A percentile compares a stretch with the other conserved stretches of the same genome.
phyloP scores from a whole-genome alignment of 2,797 vertebrate species.

The Anguilla anguilla region DNA sequence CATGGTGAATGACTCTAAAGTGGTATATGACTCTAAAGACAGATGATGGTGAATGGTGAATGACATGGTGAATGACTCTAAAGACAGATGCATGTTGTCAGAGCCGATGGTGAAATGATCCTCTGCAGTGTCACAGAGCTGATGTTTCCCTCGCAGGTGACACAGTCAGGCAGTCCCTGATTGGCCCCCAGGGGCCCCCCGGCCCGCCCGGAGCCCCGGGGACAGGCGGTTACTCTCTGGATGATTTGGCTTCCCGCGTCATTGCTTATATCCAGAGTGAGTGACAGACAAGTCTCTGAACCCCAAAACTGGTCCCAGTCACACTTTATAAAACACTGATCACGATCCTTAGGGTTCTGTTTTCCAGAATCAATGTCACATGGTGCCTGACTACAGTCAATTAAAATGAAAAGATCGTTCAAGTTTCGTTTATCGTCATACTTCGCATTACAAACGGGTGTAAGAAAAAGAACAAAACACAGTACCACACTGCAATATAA shows the following conservation, averaged over 20 bases:
- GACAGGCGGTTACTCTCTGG: slow-evolving; percentile 73
- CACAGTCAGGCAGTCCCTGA: slow-evolving; percentile 72
- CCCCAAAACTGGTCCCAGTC: not conserved
- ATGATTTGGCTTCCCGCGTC: slow-evolving; percentile 80
- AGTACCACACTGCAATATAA: too few species aligned
- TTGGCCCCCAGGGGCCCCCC: slow-evolving; percentile 73
- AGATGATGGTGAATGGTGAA: not conserved
- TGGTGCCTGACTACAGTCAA: too few species aligned
- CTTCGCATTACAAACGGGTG: too few species aligned
- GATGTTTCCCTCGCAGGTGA: slow-evolving; percentile 72
- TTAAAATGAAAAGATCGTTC: too few species aligned
- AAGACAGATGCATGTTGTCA: not conserved
- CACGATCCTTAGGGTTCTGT: too few species aligned
- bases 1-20: not conserved
- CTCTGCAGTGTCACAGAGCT: not conserved
- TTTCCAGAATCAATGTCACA: too few species aligned
- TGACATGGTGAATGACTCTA: not conserved
- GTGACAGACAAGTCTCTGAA: slow-evolving; percentile 36
- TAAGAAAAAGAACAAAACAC: too few species aligned
- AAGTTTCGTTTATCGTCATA: too few species aligned
- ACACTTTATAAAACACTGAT: not conserved
- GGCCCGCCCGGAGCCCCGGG: slow-evolving; percentile 82
- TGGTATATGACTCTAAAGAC: not conserved
- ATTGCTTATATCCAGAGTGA: slow-evolving; percentile 86
- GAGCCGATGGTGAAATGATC: not conserved